Evolutionary conservation across 2,113 vertebrate species (phyloP).

Genomic region (Gopherus flavomarginatus): DNA sequence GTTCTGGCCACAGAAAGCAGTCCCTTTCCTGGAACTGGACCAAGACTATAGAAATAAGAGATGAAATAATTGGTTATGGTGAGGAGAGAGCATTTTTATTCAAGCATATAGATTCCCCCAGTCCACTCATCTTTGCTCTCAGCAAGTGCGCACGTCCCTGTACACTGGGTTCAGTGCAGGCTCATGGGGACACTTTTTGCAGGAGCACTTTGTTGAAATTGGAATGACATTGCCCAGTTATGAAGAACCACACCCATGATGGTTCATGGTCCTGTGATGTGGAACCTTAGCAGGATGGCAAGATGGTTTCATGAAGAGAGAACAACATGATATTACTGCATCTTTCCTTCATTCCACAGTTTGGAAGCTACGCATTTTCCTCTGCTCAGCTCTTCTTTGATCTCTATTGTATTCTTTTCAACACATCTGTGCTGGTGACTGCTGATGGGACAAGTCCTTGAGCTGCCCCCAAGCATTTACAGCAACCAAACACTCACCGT

Average conservation of each 20-base stretch:
- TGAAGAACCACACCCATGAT: background rate
- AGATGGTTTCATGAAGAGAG: background rate
- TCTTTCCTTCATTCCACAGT: slow-evolving; percentile 38
- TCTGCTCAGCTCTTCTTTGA: slow-evolving; percentile 36
- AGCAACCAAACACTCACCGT: background rate
- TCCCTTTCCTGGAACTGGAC: slow-evolving; percentile 42
- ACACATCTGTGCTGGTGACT: slow-evolving; percentile 37
- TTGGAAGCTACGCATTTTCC: slow-evolving; percentile 20
- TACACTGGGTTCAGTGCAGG: background rate
- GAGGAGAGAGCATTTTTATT: slow-evolving; percentile 32
- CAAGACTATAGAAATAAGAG: slow-evolving; percentile 3
- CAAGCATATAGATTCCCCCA: slow-evolving; percentile 23
- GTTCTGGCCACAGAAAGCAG: background rate
- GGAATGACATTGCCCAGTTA: background rate
- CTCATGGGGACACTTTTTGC: background rate
- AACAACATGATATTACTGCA: background rate
- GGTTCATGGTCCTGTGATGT: background rate
- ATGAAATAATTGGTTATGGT: slow-evolving; percentile 3
- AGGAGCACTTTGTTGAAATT: background rate
- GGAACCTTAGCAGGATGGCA: background rate
- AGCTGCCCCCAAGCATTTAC: background rate
- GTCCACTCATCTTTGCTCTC: slow-evolving; percentile 1
- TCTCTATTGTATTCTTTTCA: background rate
- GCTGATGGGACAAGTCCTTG: slow-evolving; percentile 28
- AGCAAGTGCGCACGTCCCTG: background rate